Base-by-base conservation (phyloP, 2,797 vertebrate genomes). In the Leuciscus waleckii region DNA sequence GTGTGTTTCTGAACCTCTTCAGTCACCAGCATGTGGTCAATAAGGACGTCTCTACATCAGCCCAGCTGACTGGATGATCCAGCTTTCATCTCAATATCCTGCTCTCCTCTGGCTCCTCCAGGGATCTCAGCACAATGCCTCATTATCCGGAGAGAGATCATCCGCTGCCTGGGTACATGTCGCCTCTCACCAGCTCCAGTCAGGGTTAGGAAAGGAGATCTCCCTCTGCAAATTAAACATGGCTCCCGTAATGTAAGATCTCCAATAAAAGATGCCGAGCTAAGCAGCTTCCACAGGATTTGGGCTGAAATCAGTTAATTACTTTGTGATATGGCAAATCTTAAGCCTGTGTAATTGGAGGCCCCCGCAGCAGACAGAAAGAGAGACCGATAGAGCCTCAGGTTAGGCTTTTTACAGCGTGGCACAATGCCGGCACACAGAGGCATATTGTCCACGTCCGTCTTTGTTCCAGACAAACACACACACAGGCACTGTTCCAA, bases 271-370 rank as follows among this genome's bases (percentile, higher is more conserved):
- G 79, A 86, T 86, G 81, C 71, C 2, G 83, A 81, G 84, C 79
- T 82, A 83, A 88, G 84, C 80, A 79, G 84, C 87, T 85, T 83
- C 76, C 81, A 69, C 46, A 21, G 26, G 76, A 79, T 84, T 82
- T 75, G 84, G 76, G 37, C 76, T 70, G 80, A 39, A 86, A 81
- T 84, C 85, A 85, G 85, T 65, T 85, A 70, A 82, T 86, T 81
- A 56, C 76, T 80, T 58, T 58, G 67, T 77, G 81, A 83, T 82
- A 86, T 51, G 75, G 37, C 46, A 10, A 61, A 76, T 83, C 61
- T 83, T 84, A 74, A 87, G 79, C 75, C 69, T 70, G 79, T 85
- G 82, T 89, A 88, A 88, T 87, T 85, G 89, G 39, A 88, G 63
- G 82, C 74, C 68, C 67, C 82, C 68, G 51, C 58, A 65, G 82